These are phyloP conservation scores for Zaprionus bogoriensis DNA, from an alignment of 2,888 invertebrate genomes.

Conservation along the genomic window DNA sequence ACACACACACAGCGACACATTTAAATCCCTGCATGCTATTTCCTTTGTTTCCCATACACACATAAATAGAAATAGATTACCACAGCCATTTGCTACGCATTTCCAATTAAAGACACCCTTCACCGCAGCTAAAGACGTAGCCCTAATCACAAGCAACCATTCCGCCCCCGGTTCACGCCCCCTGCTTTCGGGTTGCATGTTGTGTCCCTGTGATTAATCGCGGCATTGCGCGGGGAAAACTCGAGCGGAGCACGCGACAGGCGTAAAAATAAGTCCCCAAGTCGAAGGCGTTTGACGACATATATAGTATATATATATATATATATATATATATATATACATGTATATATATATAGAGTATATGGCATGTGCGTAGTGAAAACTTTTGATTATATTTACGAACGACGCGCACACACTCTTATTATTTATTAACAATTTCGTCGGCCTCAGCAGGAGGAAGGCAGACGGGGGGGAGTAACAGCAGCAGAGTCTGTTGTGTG, in stretches of 20 bases:
- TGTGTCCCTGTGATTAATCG: constrained; percentile 35
- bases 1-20: background rate
- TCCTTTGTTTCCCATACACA: background rate
- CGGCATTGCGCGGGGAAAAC: constrained; percentile 36
- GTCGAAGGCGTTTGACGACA: constrained; percentile 33
- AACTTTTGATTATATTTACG: constrained; percentile 45
- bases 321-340: constrained; percentile 2
- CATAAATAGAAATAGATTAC: background rate
- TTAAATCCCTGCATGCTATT: background rate
- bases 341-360: too few relatives aligned
- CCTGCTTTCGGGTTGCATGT: constrained; percentile 7
- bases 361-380: constrained; percentile 23
- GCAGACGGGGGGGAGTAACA: background rate
- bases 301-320: constrained; percentile 1
- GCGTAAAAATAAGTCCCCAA: constrained; percentile 43
- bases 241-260: constrained; percentile 47
- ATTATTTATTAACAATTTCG: constrained; percentile 1
- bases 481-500: background rate
- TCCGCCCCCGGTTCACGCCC: background rate
- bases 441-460: background rate
- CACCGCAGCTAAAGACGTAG: too few relatives aligned
- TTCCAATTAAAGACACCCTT: background rate
- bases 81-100: background rate
- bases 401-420: constrained; percentile 26
- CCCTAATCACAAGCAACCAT: background rate